A percentile compares a stretch with the other conserved stretches of the same genome.
Conservation (phyloP, 2,888 invertebrate species). For the Odiellus spinosus region DNA sequence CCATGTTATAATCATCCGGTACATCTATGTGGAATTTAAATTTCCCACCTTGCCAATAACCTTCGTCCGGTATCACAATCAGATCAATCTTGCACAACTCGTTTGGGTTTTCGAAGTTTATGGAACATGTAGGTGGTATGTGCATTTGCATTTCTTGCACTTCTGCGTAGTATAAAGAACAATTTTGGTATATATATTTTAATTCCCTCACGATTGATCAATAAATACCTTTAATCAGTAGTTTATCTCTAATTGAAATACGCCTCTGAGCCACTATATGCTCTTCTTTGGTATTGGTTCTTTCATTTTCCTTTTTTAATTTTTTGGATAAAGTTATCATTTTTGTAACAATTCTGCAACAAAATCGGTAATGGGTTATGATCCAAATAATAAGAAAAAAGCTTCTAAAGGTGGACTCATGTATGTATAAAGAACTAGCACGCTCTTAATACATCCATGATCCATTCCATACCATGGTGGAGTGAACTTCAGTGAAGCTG, state of each 20-base stretch:
- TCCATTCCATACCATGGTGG: no score
- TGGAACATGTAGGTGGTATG: conserved; percentile 33
- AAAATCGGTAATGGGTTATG: no score
- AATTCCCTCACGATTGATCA: no score
- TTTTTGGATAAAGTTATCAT: conserved; percentile 6
- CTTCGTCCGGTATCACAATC: conserved; percentile 64
- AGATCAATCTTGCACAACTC: conserved; percentile 62
- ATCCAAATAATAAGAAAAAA: no score
- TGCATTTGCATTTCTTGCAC: conserved; percentile 19
- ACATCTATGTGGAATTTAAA: conserved; percentile 73
- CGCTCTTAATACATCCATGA: no score
- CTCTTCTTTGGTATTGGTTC: background rate
- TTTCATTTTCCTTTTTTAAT: conserved; percentile 1
- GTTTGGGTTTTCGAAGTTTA: conserved; percentile 62
- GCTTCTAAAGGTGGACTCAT: no score
- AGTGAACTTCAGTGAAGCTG: no score
- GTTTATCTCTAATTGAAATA: conserved; percentile 28
- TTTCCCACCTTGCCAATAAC: conserved; percentile 71
- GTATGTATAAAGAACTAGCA: no score
- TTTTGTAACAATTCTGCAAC: conserved; percentile 12
- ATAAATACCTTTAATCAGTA: conserved; percentile 29
- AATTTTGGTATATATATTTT: no score
- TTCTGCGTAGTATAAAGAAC: conserved; percentile 9
- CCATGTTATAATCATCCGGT: conserved; percentile 90
- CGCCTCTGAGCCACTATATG: conserved; percentile 8